Conservation (phyloP, 2,113 vertebrate genomes). For the Enhydra lutris region DNA sequence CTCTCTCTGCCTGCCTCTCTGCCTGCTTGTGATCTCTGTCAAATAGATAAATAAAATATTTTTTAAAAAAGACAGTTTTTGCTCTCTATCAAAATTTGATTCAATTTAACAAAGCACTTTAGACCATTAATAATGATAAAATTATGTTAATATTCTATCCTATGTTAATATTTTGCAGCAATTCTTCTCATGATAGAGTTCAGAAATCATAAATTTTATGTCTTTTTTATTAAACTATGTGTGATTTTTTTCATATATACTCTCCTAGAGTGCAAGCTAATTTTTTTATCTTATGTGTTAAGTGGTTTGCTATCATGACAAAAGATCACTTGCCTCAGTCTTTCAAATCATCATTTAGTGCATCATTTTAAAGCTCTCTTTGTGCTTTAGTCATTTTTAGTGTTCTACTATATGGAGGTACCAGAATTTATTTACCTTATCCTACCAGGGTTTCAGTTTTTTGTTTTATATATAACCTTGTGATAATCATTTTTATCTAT, state of each 20-base stretch:
- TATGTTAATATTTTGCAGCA: neutral
- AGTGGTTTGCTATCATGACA: neutral
- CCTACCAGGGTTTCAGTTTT: neutral
- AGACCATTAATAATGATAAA: neutral
- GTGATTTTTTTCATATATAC: neutral
- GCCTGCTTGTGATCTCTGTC: no score
- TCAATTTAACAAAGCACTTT: neutral
- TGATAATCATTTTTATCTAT: neutral
- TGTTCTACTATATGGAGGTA: neutral
- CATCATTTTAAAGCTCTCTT: neutral
- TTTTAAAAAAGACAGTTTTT: neutral
- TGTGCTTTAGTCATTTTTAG: neutral
- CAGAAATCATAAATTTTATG: neutral
- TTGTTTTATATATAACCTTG: neutral
- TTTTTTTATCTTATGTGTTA: neutral
- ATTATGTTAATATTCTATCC: neutral
- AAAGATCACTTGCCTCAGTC: neutral
- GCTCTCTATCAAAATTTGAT: neutral
- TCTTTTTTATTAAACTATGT: slow-evolving; percentile 12
- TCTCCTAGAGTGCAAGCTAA: neutral
- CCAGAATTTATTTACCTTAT: neutral
- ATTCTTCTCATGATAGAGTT: slow-evolving; percentile 1
- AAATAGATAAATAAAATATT: no score
- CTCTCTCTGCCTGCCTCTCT: no score
- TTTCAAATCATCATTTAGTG: neutral